These are phyloP conservation scores for Alaudala cheleensis DNA, from an alignment of 2,113 vertebrate genomes.

Conservation along the genomic window DNA sequence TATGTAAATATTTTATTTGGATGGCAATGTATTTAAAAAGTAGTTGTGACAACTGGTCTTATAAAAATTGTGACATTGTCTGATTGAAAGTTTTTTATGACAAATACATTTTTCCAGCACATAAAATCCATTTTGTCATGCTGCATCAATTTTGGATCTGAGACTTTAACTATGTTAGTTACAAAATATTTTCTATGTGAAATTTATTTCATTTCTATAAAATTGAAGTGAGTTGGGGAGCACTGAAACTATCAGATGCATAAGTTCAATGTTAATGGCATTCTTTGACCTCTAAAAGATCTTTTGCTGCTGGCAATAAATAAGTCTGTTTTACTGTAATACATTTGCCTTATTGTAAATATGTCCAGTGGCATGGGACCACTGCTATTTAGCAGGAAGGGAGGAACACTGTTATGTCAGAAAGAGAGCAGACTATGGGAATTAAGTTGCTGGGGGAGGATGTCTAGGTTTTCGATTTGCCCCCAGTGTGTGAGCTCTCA, in stretches of 20 bases:
- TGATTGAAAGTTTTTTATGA: slow-evolving; percentile 6
- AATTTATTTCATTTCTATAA: neutral
- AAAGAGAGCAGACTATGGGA: neutral
- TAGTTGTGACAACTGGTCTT: neutral
- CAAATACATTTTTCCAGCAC: neutral
- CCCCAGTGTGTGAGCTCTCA: neutral
- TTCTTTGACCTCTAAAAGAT: neutral
- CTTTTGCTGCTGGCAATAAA: neutral
- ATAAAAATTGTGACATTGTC: neutral
- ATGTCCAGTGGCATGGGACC: neutral
- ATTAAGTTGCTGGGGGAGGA: neutral
- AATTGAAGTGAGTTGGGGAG: neutral
- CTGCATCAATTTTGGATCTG: neutral
- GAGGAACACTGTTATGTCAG: neutral
- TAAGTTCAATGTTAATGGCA: neutral
- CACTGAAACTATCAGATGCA: neutral
- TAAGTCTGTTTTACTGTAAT: neutral
- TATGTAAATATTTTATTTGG: neutral
- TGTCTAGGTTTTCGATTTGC: neutral
- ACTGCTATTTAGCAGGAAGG: neutral
- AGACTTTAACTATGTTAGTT: neutral
- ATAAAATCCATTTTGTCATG: neutral
- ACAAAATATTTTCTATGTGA: slow-evolving; percentile 13
- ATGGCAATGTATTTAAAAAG: neutral
- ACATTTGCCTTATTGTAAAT: neutral